A percentile compares a stretch with the other conserved stretches of the same genome.
Conservation (phyloP, 2,888 invertebrate genomes). For the Andrena chrysosceles region DNA sequence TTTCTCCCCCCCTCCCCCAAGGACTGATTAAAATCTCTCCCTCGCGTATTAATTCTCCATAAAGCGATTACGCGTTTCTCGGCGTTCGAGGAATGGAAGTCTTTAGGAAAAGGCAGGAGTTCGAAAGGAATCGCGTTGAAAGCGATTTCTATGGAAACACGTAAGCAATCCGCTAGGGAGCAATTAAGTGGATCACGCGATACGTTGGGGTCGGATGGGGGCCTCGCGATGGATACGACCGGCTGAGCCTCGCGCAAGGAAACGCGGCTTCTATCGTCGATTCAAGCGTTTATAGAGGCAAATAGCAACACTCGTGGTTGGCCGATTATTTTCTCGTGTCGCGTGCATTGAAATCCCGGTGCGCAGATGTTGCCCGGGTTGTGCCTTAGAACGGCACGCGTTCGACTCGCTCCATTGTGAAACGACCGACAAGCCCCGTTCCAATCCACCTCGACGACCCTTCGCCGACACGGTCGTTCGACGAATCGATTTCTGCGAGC, state of each 20-base stretch:
- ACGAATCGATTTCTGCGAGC: conserved; percentile 69
- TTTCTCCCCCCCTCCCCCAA: not conserved
- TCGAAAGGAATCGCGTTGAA: not conserved
- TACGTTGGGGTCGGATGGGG: not conserved
- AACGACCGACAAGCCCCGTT: conserved; percentile 64
- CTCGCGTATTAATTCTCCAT: too few species aligned
- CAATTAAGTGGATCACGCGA: not conserved
- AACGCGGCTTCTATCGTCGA: conserved; percentile 22
- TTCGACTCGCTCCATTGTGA: conserved; percentile 70
- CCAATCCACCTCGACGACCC: conserved; percentile 63
- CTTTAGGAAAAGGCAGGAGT: too few species aligned
- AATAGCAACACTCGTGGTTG: conserved; percentile 32
- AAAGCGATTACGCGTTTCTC: too few species aligned
- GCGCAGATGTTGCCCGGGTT: conserved; percentile 59
- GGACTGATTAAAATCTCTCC: not conserved
- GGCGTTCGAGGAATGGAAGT: too few species aligned
- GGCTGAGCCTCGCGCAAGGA: conserved; percentile 4
- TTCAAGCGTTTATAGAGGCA: conserved; percentile 43
- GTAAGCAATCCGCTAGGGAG: not conserved
- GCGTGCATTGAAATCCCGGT: conserved; percentile 53
- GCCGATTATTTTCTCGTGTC: conserved; percentile 60
- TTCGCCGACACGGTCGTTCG: conserved; percentile 52
- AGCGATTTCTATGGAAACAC: conserved; percentile 1
- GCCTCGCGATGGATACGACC: conserved; percentile 22
- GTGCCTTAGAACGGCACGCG: conserved; percentile 68